These are phyloP conservation scores for Camponotus vicinus DNA, from an alignment of 1,140 invertebrate genomes.

Conservation along the genomic window DNA sequence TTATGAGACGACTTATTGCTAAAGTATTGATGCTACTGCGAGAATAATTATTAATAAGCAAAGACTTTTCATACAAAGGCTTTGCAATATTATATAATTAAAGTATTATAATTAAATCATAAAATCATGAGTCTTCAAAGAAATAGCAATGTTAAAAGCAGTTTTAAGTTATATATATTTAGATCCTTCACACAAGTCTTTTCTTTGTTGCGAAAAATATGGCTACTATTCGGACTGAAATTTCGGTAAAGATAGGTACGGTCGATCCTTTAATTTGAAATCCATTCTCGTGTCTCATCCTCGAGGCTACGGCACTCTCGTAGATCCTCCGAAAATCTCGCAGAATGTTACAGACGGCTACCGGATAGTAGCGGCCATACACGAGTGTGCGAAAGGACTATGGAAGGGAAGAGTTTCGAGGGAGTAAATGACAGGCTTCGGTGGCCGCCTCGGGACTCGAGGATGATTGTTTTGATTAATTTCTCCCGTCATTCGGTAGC, in stretches of 20 bases:
- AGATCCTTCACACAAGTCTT: neutral
- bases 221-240: slow-evolving; percentile 43
- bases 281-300: slow-evolving; percentile 57
- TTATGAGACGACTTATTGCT: neutral
- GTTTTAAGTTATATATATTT: neutral
- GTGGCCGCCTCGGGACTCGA: slow-evolving; percentile 76
- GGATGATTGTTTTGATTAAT: slow-evolving; percentile 83
- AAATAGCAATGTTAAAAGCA: neutral
- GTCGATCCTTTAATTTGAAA: slow-evolving; percentile 67
- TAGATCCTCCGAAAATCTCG: slow-evolving; percentile 54
- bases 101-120: neutral
- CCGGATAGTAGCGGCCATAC: slow-evolving; percentile 69
- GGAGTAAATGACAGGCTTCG: slow-evolving; percentile 82
- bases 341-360: slow-evolving; percentile 69
- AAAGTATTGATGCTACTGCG: neutral
- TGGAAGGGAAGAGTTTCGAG: slow-evolving; percentile 74
- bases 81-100: neutral
- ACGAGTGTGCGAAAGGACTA: slow-evolving; percentile 64
- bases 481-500: slow-evolving; percentile 83
- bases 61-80: neutral
- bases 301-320: slow-evolving; percentile 35
- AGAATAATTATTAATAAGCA: neutral
- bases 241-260: slow-evolving; percentile 63
- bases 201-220: slow-evolving; percentile 4
- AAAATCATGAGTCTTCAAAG: neutral